Evolutionary conservation across 2,888 invertebrate genomes (phyloP).

Genomic region (Plagodis pulveraria): DNA sequence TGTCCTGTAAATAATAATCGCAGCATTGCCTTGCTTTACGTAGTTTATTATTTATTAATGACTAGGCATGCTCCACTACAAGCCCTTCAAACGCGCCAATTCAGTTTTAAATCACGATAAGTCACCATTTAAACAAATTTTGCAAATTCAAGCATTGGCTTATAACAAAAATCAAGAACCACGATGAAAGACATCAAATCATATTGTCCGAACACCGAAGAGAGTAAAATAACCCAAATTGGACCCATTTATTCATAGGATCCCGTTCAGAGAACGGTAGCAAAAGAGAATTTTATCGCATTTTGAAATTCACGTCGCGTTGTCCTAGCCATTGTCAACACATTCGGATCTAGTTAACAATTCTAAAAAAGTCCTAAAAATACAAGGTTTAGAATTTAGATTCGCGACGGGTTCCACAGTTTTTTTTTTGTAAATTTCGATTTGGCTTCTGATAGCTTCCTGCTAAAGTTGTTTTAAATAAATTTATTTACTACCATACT

Average conservation of each 20-base stretch:
- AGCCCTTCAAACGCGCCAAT: no score
- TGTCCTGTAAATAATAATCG: no score
- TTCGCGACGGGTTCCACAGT: not conserved
- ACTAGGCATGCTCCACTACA: no score
- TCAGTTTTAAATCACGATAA: no score
- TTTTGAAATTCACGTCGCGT: constrained; percentile 34
- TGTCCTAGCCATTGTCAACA: constrained; percentile 46
- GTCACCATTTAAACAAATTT: no score
- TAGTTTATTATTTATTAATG: no score
- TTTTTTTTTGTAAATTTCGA: not conserved
- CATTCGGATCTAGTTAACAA: constrained; percentile 43
- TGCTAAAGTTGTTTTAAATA: no score
- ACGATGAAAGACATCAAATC: constrained; percentile 32
- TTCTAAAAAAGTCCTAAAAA: constrained; percentile 32
- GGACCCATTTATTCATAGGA: constrained; percentile 40
- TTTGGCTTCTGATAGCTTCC: not conserved
- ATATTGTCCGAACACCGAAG: constrained; percentile 29
- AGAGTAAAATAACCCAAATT: constrained; percentile 27
- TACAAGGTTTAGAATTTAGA: not conserved
- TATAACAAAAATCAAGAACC: constrained; percentile 12
- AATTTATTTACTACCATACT: no score
- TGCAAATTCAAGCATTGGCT: no score
- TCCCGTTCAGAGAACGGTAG: constrained; percentile 31
- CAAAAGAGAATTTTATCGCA: constrained; percentile 31
- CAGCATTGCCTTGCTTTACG: no score